Evolutionary conservation across 1,140 invertebrate species (phyloP).

Genomic region (Holcopasites calliopsidis): DNA sequence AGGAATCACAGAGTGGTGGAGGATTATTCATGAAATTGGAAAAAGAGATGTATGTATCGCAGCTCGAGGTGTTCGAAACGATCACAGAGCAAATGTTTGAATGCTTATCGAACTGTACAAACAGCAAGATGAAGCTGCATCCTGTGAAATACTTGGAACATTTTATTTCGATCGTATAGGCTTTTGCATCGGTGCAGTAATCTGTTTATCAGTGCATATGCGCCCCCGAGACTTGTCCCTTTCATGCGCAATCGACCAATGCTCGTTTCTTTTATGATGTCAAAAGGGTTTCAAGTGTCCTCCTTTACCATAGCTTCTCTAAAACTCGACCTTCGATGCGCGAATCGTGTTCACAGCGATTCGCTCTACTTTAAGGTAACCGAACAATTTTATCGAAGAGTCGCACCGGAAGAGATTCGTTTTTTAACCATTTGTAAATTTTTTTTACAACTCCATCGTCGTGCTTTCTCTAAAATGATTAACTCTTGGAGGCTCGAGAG

Average conservation of each 20-base stretch:
- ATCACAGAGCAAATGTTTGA: not conserved
- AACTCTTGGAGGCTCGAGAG: not conserved
- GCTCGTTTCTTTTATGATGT: conserved; percentile 10
- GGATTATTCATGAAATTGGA: no score
- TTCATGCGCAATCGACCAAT: conserved; percentile 29
- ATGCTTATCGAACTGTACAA: not conserved
- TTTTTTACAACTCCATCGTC: no score
- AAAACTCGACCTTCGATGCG: conserved; percentile 31
- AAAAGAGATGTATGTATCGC: no score
- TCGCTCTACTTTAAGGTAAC: not conserved
- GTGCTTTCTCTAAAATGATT: conserved; percentile 58
- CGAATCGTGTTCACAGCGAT: conserved; percentile 21
- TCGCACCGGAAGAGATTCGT: no score
- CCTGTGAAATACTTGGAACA: not conserved
- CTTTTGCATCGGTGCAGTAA: not conserved
- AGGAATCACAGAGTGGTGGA: no score
- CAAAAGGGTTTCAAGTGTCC: conserved; percentile 16
- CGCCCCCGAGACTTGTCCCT: conserved; percentile 8
- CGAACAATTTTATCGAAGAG: not conserved
- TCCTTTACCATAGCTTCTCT: conserved; percentile 1
- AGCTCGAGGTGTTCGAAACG: not conserved
- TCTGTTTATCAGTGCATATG: conserved; percentile 29
- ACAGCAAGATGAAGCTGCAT: not conserved
- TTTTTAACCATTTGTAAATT: no score
- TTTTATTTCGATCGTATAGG: not conserved